Evolutionary conservation across 2,113 vertebrate genomes (phyloP).

Genomic region (Chloropsis cyanopogon): DNA sequence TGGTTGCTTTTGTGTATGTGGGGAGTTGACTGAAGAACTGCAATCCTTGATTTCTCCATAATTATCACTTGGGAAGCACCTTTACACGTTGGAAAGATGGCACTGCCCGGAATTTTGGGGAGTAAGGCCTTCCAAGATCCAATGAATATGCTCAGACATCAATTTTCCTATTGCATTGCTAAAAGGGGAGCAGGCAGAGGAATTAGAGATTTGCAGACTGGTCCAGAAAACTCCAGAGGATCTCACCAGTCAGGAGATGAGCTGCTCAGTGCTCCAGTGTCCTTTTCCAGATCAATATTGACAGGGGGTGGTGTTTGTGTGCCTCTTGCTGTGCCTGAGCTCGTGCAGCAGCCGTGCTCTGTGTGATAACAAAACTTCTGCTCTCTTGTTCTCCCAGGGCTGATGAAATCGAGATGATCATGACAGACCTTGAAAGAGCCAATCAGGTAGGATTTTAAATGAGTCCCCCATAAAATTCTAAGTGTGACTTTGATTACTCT

Average conservation of each 20-base stretch:
- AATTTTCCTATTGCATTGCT: fast-evolving
- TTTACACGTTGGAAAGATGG: neutral
- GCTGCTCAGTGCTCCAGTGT: neutral
- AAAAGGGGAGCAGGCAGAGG: neutral
- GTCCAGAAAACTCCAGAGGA: neutral
- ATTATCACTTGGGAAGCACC: neutral
- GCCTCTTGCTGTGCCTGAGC: neutral
- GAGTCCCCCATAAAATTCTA: neutral
- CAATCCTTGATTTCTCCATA: neutral
- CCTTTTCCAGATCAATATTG: neutral
- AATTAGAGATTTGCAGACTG: neutral
- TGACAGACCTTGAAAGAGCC: slow-evolving; percentile 98
- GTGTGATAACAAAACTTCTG: slow-evolving; percentile 20
- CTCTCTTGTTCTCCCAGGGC: slow-evolving; percentile 77
- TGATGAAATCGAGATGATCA: slow-evolving; percentile 98
- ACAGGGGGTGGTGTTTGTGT: neutral
- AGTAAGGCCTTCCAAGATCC: neutral
- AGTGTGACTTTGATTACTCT: neutral
- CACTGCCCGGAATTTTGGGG: neutral
- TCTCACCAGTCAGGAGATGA: neutral
- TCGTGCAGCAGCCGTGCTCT: neutral
- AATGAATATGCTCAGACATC: neutral
- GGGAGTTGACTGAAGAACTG: neutral
- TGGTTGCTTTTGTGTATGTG: neutral
- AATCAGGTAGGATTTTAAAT: slow-evolving; percentile 86